Evolutionary conservation across 2,797 vertebrate species (phyloP), one percentile per base, ranked within the genome.

Genomic region (Triplophysa yarkandensis): DNA sequence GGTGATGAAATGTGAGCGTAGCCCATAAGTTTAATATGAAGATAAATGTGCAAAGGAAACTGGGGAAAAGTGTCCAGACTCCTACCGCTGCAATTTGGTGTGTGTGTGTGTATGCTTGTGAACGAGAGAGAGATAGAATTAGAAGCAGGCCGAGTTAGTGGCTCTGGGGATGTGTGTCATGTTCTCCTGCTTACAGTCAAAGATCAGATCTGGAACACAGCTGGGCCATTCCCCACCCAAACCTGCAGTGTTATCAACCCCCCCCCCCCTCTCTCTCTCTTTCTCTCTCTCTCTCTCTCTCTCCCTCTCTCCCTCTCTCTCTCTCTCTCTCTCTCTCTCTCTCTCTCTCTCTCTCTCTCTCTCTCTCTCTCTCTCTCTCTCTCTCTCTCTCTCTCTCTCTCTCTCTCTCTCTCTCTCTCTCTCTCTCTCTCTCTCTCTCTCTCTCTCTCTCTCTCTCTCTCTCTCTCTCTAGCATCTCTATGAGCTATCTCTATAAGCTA

Each of bases 1-100:
- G 75, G 61, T 66, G 60, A 71, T 84, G 85, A 86, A 89, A 88
- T 81, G 78, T 6, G 82, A 89, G 87, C 83, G 63, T 23, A 34
- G 79, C 79, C 76, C 72, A 46, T 82, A 81, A 84, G 86, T 84
- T 86, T 65, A 55, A 61, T 65, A 73, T 78, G 79, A 81, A 83
- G 85, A 86, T 82, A 83, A 81, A 88, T 83, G 69, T 68, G 60
- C 75, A 34, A n/a, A 58, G 54, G 60, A 66, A 65, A 71, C 61
- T 39, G 8, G 4, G 21, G 21, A 28, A n/a, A 28, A 25, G 9
- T 39, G 23, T 52, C 17, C 2, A 23, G 52, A 30, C 60, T 72
- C 48, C 61, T 64, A 19, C 44, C 3, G 8, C 70, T 63, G 58
- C 23, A 28, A 39, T 74, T 66, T 62, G 44, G 55, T 66, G 46